Evolutionary conservation across 2,113 vertebrate genomes (phyloP).

Genomic region (Lates calcarifer): DNA sequence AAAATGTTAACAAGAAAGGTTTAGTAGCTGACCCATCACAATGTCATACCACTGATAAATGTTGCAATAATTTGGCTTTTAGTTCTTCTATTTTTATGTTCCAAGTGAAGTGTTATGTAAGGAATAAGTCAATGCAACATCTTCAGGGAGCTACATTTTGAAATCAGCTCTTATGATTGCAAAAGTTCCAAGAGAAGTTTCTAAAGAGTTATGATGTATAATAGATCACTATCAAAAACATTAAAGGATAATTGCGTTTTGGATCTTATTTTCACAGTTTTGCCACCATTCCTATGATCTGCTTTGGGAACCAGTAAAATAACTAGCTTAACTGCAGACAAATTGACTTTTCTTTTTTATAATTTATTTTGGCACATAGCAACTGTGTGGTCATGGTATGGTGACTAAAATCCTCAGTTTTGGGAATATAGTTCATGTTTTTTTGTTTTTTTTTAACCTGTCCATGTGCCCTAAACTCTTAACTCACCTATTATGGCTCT

Average conservation of each 20-base stretch:
- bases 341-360: not conserved
- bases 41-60: not conserved
- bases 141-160: not conserved
- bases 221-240: conserved; percentile 34
- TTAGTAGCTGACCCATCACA: not conserved
- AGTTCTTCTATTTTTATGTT: not conserved
- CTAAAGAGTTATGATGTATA: conserved; percentile 30
- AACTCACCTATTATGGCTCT: not conserved
- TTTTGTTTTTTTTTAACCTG: no score
- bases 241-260: conserved; percentile 24
- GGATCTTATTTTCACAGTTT: conserved; percentile 2
- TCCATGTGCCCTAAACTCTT: not conserved
- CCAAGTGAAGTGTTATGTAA: not conserved
- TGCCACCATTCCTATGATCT: not conserved
- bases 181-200: conserved; percentile 26
- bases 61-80: conserved; percentile 5
- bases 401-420: no score
- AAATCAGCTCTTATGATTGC: conserved; percentile 16
- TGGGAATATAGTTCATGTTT: no score
- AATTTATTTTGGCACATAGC: no score
- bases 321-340: not conserved
- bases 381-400: no score
- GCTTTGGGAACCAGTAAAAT: not conserved
- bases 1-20: not conserved
- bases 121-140: not conserved